Conservation (phyloP, 2,797 vertebrate species). For the Neopelma chrysocephalum region DNA sequence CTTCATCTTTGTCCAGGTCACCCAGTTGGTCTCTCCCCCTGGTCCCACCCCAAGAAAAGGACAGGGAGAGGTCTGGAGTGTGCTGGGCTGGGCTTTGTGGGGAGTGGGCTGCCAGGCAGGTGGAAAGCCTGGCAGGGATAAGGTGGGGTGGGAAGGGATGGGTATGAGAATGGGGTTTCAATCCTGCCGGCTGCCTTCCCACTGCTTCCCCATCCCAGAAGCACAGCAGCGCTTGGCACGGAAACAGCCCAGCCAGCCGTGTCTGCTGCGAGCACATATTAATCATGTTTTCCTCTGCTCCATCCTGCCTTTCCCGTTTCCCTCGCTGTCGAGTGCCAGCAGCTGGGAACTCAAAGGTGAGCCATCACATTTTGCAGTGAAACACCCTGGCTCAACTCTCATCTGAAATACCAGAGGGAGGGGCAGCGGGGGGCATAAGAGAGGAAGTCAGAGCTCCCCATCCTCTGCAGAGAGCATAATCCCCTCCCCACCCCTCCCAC, state of each 20-base stretch:
- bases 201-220: background rate
- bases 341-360: slow-evolving; percentile 63
- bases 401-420: background rate
- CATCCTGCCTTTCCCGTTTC: slow-evolving; percentile 41
- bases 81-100: background rate
- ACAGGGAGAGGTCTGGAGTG: background rate
- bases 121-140: background rate
- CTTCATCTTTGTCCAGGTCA: background rate
- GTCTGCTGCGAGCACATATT: slow-evolving; percentile 40
- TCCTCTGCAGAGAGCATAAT: background rate
- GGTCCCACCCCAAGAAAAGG: background rate
- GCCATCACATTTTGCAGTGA: slow-evolving; percentile 61
- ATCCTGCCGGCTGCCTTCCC: background rate
- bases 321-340: slow-evolving; percentile 21
- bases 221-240: background rate
- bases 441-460: background rate
- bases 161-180: background rate
- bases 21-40: background rate
- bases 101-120: background rate
- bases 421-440: background rate
- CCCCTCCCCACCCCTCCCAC: background rate
- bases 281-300: slow-evolving; percentile 63
- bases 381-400: slow-evolving; percentile 37
- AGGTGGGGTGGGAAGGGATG: background rate
- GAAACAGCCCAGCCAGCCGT: slow-evolving; percentile 18